Percentiles rank a stretch among this genome's conserved stretches.
phyloP scores from a whole-genome alignment of 2,797 vertebrate species.

The Loriculus beryllinus region DNA sequence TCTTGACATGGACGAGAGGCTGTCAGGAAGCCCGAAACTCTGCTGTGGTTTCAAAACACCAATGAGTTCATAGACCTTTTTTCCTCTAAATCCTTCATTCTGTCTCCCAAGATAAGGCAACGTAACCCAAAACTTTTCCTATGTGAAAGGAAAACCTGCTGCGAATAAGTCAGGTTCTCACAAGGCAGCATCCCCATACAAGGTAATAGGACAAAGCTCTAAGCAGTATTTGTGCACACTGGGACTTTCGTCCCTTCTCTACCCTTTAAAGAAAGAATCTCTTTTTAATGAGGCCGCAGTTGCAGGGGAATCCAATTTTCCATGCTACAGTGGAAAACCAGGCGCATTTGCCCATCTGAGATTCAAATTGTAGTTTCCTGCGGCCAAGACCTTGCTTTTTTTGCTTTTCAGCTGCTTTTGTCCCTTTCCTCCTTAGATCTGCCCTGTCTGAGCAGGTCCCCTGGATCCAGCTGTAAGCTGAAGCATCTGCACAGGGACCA shows the following conservation, averaged over 20 bases:
- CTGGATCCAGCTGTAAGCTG: background rate
- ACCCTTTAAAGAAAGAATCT: background rate
- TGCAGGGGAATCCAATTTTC: background rate
- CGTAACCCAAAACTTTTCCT: background rate
- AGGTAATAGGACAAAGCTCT: background rate
- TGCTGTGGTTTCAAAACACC: background rate
- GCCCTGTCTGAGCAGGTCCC: background rate
- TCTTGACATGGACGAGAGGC: rapidly evolving
- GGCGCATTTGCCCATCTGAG: background rate
- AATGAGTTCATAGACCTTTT: background rate
- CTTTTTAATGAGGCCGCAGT: background rate
- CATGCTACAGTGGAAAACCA: background rate
- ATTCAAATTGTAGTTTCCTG: background rate
- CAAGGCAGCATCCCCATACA: background rate
- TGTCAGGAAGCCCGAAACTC: background rate
- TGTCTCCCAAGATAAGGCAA: background rate
- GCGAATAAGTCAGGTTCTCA: background rate
- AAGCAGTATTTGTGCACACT: background rate
- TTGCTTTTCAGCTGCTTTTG: background rate
- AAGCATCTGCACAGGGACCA: background rate
- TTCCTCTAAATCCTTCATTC: background rate
- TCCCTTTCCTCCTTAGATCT: background rate
- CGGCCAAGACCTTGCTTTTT: background rate
- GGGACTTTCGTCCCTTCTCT: background rate
- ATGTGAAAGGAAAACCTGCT: background rate